These are phyloP conservation scores for Aphaenogaster ashmeadi DNA, from an alignment of 1,140 invertebrate species.

Conservation along the genomic window DNA sequence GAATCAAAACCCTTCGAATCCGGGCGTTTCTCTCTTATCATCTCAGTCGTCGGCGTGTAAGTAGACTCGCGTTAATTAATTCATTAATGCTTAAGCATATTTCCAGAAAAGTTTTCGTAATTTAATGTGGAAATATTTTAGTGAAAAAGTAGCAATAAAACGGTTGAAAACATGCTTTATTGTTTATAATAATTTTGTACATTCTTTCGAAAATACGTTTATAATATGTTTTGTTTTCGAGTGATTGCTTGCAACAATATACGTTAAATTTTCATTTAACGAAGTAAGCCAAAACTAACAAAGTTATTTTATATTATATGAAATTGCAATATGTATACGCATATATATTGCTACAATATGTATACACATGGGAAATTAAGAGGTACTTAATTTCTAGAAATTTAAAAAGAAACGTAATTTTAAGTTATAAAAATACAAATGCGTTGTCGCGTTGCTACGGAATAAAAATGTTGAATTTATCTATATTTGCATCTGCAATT, in stretches of 20 bases:
- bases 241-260: constrained; percentile 5
- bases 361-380: background rate
- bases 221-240: background rate
- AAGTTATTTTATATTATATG: background rate
- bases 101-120: background rate
- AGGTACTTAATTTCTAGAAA: background rate
- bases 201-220: background rate
- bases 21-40: background rate
- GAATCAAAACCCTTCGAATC: background rate
- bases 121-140: background rate
- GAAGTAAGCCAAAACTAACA: background rate
- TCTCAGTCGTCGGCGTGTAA: background rate
- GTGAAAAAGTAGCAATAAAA: background rate
- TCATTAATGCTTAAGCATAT: background rate
- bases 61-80: constrained; percentile 7
- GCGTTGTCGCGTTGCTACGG: background rate
- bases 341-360: background rate
- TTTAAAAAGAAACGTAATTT: constrained; percentile 3
- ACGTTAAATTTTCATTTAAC: background rate
- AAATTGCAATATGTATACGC: background rate
- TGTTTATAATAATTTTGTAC: background rate
- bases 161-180: background rate
- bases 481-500: background rate
- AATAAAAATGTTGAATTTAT: background rate
- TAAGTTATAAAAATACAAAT: background rate